Percentiles rank a stretch among this genome's conserved stretches.
Evolutionary conservation across 2,888 invertebrate genomes (phyloP).

Genomic region (Leptinotarsa juncta): DNA sequence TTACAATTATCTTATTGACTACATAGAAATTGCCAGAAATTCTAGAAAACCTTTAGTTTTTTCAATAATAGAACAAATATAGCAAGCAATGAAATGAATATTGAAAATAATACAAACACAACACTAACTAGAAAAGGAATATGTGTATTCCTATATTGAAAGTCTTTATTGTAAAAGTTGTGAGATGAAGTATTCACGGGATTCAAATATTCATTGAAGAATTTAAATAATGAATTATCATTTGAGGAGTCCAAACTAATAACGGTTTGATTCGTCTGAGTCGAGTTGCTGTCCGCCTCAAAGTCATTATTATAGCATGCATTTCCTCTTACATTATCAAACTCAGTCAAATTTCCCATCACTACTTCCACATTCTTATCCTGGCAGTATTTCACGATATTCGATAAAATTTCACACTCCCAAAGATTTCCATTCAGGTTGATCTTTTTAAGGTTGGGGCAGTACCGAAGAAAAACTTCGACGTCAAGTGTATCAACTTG

Average conservation of each 20-base stretch:
- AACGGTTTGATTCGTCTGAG: neutral
- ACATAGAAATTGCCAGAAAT: too few relatives aligned
- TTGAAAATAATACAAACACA: neutral
- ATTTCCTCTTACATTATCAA: neutral
- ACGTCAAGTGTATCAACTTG: neutral
- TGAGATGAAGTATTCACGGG: neutral
- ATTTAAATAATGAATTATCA: neutral
- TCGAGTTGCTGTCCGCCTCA: neutral
- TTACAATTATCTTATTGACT: too few relatives aligned
- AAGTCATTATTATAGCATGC: neutral
- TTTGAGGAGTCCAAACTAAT: neutral
- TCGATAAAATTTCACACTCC: neutral
- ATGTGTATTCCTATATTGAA: neutral
- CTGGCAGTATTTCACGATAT: slow-evolving; percentile 5
- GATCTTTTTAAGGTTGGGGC: neutral
- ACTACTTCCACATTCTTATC: neutral
- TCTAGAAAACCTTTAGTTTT: neutral
- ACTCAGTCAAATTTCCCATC: neutral
- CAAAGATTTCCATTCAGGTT: neutral
- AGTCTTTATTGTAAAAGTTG: neutral
- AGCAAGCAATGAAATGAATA: neutral
- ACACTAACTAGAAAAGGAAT: neutral
- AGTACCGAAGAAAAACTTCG: neutral
- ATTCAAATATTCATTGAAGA: neutral
- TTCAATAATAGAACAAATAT: neutral